phyloP scores from a whole-genome alignment of 2,797 vertebrate genomes.

The Momotus momota region DNA sequence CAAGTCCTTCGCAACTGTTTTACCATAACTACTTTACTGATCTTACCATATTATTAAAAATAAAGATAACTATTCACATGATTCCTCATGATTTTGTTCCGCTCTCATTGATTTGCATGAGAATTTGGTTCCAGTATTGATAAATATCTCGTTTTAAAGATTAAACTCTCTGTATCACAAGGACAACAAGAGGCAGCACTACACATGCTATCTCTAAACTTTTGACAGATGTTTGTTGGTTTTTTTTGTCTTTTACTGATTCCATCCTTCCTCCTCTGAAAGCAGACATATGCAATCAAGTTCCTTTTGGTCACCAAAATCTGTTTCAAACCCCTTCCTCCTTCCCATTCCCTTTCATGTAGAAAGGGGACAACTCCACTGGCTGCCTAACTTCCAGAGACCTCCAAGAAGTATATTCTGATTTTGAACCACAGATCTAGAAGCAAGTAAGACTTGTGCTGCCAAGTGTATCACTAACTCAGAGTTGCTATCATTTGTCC shows the following conservation, averaged over 20 bases:
- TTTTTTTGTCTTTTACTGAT: slow-evolving; percentile 10
- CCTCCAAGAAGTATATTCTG: background rate
- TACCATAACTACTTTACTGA: background rate
- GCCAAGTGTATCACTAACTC: background rate
- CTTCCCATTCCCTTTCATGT: background rate
- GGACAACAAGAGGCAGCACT: background rate
- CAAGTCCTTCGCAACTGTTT: background rate
- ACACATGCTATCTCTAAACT: slow-evolving; percentile 58
- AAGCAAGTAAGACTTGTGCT: background rate
- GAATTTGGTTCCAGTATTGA: background rate
- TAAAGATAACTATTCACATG: background rate
- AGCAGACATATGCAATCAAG: slow-evolving; percentile 36
- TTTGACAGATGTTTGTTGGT: slow-evolving; percentile 26
- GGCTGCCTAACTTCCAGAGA: background rate
- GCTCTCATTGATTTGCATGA: background rate
- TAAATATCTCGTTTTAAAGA: background rate
- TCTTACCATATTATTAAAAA: background rate
- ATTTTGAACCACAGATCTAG: background rate
- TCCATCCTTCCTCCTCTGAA: slow-evolving; percentile 33
- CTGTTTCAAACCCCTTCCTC: slow-evolving; percentile 63
- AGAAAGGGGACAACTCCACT: slow-evolving; percentile 29
- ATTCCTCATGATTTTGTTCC: background rate
- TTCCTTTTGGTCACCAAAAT: slow-evolving; percentile 74
- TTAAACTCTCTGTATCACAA: background rate
- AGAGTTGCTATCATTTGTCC: background rate